A percentile compares a stretch with the other conserved stretches of the same genome.
phyloP scores from a whole-genome alignment of 2,888 invertebrate genomes.

The Melipona beecheii region DNA sequence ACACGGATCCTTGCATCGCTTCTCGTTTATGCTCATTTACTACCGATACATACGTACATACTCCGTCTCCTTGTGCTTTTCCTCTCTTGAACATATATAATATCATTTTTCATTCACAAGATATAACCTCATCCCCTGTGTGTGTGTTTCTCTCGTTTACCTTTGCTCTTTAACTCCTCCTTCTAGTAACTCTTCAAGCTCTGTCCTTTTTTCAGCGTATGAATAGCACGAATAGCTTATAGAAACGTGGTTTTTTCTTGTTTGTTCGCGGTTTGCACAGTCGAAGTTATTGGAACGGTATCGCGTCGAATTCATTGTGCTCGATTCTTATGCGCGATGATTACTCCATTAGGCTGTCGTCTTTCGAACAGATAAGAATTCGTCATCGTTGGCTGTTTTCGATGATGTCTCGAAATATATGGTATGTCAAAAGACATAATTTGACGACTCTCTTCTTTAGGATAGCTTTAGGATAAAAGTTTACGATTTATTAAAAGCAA shows the following conservation, averaged over 20 bases:
- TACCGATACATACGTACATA: conserved; percentile 6
- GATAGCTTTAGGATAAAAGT: too few species aligned
- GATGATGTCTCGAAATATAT: not conserved
- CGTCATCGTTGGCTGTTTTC: not conserved
- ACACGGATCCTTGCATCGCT: conserved; percentile 10
- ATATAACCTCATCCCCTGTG: conserved; percentile 16
- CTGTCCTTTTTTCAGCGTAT: not conserved
- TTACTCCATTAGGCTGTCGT: not conserved
- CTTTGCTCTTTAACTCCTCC: conserved; percentile 6
- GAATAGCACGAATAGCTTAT: not conserved
- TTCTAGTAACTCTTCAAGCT: not conserved
- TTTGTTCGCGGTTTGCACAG: not conserved
- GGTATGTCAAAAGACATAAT: not conserved
- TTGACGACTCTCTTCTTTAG: not conserved
- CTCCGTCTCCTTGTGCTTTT: conserved; percentile 9
- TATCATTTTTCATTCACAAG: conserved; percentile 30
- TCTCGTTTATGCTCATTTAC: conserved; percentile 19
- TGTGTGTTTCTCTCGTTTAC: not conserved
- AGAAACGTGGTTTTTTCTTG: not conserved
- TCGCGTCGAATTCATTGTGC: not conserved
- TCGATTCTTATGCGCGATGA: not conserved
- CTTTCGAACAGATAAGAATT: conserved; percentile 7
- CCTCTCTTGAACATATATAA: conserved; percentile 30
- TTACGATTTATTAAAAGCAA: too few species aligned
- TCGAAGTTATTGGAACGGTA: not conserved